Evolutionary conservation across 2,888 invertebrate species (phyloP).

Genomic region (Oasisia sp.): DNA sequence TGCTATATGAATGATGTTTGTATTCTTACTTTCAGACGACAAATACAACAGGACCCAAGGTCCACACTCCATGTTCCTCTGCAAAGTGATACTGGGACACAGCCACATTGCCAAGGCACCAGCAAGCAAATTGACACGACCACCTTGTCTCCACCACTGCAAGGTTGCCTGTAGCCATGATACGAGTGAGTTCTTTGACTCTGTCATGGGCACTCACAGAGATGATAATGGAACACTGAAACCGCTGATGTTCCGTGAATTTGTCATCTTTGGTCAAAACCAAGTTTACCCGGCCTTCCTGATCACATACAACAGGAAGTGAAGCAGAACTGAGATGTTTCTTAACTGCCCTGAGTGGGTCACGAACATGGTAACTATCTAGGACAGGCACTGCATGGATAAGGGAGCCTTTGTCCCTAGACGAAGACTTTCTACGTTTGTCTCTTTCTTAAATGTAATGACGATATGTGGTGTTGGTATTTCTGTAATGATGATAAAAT

Average conservation of each 20-base stretch:
- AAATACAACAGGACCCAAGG: conserved; percentile 1
- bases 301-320: conserved; percentile 33
- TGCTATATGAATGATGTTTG: background rate
- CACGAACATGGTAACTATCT: background rate
- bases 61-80: conserved; percentile 30
- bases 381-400: too few species aligned
- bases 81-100: conserved; percentile 30
- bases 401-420: too few species aligned
- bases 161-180: background rate
- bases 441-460: too few species aligned
- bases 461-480: too few species aligned
- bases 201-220: conserved; percentile 33
- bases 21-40: conserved; percentile 24
- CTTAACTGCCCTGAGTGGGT: background rate
- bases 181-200: conserved; percentile 26
- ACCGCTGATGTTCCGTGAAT: conserved; percentile 45
- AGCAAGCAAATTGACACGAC: conserved; percentile 20
- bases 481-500: too few species aligned
- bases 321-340: background rate
- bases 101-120: conserved; percentile 26
- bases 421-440: too few species aligned
- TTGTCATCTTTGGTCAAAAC: conserved; percentile 46
- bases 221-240: background rate
- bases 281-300: conserved; percentile 50
- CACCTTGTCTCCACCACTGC: background rate